Evolutionary conservation across 2,888 invertebrate species (phyloP), one percentile per base, ranked within the genome.

Genomic region (Chymomyza fuscimana): DNA sequence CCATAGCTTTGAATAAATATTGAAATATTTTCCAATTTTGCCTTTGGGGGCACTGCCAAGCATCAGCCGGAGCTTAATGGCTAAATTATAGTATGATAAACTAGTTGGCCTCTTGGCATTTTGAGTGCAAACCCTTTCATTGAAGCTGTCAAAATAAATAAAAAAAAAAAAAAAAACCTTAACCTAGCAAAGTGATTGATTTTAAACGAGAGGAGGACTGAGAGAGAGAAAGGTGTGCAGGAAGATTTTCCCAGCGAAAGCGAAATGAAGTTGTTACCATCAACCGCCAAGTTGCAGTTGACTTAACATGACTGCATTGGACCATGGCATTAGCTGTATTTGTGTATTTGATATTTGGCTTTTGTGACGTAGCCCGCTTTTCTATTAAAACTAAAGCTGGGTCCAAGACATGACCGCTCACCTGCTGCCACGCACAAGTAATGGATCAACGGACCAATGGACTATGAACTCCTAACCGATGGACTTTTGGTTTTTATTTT

Each of bases 1-100:
- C 36, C 9, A 36, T 10, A 12, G 40, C 40, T 46, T 46, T 46
- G 12, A 46, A 46, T 46, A 46, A 46, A 46, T 46, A 46, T 46
- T 46, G 40, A 46, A 36, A 12, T 7, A 46, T 46, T 46, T 46
- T 74, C 52, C 52, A 54, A 54, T 73, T 73, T 51, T 60, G 12
- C 65, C 67, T 51, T 54, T 67, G 63, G 67, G 72, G 60, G 52
- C 70, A 25, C 40, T 46, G 40, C 12, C 40, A 46, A 46, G 40
- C 40, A 46, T 46, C 40, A 46, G 40, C 54, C 54, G 22, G 19
- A 10, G 54, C 54, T 54, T 15, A 58, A 58, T 58, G 58, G 54
- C 54, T 54, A 54, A 54, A 54, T 54, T 54, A 54, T 54, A 54
- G 54, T 54, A 19, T 54, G 54, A 54, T 54, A 54, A 54, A 54